phyloP scores from a whole-genome alignment of 2,797 vertebrate species.

The Pangasius sanitwongsei region DNA sequence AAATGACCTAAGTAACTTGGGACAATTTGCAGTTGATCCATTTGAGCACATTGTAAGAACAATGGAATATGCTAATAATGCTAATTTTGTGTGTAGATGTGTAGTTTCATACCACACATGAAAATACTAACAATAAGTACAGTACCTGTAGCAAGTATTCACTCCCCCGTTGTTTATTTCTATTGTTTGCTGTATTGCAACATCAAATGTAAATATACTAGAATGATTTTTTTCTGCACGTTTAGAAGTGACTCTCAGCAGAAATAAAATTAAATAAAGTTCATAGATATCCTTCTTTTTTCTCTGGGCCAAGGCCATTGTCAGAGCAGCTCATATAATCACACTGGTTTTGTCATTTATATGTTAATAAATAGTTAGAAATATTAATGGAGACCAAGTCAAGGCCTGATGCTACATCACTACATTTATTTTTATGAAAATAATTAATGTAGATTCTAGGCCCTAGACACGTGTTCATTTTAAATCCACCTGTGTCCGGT shows the following conservation, averaged over 20 bases:
- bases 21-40: background rate
- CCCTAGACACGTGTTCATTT: background rate
- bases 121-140: no score
- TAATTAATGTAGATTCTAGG: background rate
- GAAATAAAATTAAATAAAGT: no score
- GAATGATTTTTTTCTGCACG: no score
- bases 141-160: no score
- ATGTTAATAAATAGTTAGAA: constrained; percentile 4
- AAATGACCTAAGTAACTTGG: background rate
- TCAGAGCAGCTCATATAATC: constrained; percentile 18
- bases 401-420: background rate
- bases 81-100: background rate
- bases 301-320: constrained; percentile 7
- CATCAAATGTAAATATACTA: no score
- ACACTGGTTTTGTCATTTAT: background rate
- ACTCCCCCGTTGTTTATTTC: no score
- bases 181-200: no score
- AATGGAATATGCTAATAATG: no score
- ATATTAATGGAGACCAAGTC: background rate
- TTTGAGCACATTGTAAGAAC: no score
- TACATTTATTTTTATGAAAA: background rate
- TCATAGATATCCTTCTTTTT: background rate
- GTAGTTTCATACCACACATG: no score
- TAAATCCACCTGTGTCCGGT: no score
- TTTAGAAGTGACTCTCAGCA: no score